Evolutionary conservation across 2,797 vertebrate genomes (phyloP).

Genomic region (Sardinella longiceps): DNA sequence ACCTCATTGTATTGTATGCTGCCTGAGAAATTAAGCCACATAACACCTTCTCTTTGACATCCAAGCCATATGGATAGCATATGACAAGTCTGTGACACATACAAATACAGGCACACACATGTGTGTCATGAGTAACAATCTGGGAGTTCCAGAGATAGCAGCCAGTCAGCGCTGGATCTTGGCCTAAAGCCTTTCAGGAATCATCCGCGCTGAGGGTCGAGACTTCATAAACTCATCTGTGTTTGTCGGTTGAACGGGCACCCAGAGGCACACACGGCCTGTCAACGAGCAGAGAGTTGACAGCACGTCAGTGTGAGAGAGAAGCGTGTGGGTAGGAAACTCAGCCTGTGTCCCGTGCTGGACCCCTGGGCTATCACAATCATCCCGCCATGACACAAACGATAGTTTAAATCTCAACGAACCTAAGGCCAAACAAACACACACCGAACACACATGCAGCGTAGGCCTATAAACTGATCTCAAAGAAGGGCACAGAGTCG

Average conservation of each 20-base stretch:
- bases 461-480: neutral
- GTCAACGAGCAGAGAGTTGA: constrained; percentile 50
- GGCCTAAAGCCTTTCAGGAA: neutral
- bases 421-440: neutral
- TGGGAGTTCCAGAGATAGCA: constrained; percentile 7
- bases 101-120: neutral
- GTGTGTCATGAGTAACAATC: neutral
- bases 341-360: neutral
- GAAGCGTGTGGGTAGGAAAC: constrained; percentile 8
- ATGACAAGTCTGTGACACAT: neutral
- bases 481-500: neutral
- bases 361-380: neutral
- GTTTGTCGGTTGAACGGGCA: constrained; percentile 26
- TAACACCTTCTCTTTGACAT: neutral
- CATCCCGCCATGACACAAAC: neutral
- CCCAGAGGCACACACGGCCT: constrained; percentile 40
- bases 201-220: neutral
- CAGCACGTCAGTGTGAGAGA: constrained; percentile 45
- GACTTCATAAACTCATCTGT: constrained; percentile 52
- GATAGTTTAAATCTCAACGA: neutral
- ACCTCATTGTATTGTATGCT: no score
- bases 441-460: neutral
- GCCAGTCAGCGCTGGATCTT: neutral
- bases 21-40: neutral
- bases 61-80: neutral